phyloP scores from a whole-genome alignment of 2,888 invertebrate genomes.

The Peribatodes rhomboidaria region DNA sequence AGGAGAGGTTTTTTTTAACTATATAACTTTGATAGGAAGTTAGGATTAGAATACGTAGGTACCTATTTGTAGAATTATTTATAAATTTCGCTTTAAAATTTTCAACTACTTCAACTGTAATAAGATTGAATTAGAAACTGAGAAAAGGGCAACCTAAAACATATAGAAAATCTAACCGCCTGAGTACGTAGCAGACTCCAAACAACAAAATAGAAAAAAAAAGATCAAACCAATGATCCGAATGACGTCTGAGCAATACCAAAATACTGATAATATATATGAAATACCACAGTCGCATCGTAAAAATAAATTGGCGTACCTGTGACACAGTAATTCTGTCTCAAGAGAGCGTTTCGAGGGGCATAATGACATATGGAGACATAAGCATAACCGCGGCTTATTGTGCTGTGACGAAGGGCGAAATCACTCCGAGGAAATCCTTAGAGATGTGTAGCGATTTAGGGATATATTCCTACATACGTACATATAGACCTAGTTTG shows the following conservation, averaged over 20 bases:
- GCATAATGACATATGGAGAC: conserved; percentile 67
- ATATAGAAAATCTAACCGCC: too few species aligned
- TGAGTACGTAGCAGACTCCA: not conserved
- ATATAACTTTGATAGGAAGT: too few species aligned
- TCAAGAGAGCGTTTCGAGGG: conserved; percentile 63
- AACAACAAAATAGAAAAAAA: not conserved
- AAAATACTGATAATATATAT: conserved; percentile 18
- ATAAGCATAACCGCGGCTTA: conserved; percentile 67
- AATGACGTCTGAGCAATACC: not conserved
- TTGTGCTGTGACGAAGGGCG: conserved; percentile 67
- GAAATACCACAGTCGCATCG: conserved; percentile 57
- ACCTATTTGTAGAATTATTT: too few species aligned
- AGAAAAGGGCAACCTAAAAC: too few species aligned
- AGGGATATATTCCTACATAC: conserved; percentile 26
- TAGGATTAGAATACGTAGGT: too few species aligned
- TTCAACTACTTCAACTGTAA: too few species aligned
- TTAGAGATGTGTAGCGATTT: conserved; percentile 47
- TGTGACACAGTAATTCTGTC: conserved; percentile 74
- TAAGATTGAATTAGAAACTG: too few species aligned
- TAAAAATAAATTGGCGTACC: conserved; percentile 81
- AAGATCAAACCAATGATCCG: conserved; percentile 1
- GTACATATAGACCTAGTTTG: conserved; percentile 3
- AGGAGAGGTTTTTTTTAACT: too few species aligned
- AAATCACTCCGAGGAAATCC: conserved; percentile 50
- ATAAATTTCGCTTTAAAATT: too few species aligned